Conservation (phyloP, 2,113 vertebrate species). For the Tachycineta bicolor region DNA sequence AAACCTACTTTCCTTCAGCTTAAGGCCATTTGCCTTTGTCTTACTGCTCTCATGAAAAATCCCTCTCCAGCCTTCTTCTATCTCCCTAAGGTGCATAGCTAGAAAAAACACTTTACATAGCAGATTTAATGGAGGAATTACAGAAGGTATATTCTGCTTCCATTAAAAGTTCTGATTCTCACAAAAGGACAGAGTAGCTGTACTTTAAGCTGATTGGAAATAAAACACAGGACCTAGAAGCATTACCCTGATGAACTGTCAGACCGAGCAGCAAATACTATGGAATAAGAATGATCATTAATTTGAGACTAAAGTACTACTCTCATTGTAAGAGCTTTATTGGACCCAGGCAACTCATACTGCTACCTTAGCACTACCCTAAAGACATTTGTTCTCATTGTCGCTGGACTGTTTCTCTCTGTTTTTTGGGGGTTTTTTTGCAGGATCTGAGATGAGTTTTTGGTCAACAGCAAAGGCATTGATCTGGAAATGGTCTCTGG, state of each 20-base stretch:
- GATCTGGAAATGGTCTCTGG: not conserved
- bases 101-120: not conserved
- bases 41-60: not conserved
- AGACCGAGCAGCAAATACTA: not conserved
- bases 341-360: not conserved
- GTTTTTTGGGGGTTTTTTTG: accelerated
- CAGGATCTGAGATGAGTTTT: not conserved
- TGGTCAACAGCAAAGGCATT: not conserved
- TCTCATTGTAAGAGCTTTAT: not conserved
- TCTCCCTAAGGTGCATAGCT: not conserved
- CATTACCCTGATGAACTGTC: not conserved
- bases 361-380: not conserved
- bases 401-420: not conserved
- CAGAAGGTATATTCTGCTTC: not conserved
- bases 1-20: not conserved
- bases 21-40: not conserved
- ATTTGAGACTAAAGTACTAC: not conserved
- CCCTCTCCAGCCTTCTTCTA: not conserved
- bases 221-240: not conserved
- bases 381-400: not conserved
- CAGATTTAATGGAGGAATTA: not conserved
- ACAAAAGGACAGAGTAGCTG: not conserved
- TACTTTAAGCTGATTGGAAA: not conserved
- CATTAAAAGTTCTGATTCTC: not conserved
- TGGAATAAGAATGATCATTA: not conserved